phyloP scores from a whole-genome alignment of 2,797 vertebrate genomes.

The Hybognathus amarus region DNA sequence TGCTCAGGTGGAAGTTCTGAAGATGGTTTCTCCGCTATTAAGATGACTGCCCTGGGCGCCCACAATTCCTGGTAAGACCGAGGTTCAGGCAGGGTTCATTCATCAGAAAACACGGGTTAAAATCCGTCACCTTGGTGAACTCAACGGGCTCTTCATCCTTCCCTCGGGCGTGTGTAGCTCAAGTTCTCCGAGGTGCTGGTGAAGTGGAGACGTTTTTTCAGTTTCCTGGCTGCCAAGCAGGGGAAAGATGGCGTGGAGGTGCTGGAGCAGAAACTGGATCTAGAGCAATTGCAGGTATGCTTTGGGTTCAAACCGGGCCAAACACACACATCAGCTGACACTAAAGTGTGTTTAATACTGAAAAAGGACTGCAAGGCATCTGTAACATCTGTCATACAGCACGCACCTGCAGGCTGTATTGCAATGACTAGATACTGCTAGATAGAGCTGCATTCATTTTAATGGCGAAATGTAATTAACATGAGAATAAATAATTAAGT shows the following conservation, averaged over 20 bases:
- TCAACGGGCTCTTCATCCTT: slow-evolving; percentile 12
- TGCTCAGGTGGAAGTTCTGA: slow-evolving; percentile 81
- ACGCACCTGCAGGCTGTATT: neutral
- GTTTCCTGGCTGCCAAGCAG: slow-evolving; percentile 84
- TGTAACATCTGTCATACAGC: neutral
- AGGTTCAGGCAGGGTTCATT: slow-evolving; percentile 11
- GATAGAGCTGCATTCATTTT: slow-evolving; percentile 16
- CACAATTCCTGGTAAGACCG: slow-evolving; percentile 89
- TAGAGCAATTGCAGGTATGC: slow-evolving; percentile 83
- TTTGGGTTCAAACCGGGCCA: slow-evolving; percentile 19
- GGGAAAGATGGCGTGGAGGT: slow-evolving; percentile 75
- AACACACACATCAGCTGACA: slow-evolving; percentile 15
- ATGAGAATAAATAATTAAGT: slow-evolving; percentile 2
- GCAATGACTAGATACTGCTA: neutral
- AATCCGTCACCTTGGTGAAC: slow-evolving; percentile 37
- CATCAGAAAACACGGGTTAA: slow-evolving; percentile 43
- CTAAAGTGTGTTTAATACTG: neutral
- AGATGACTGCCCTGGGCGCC: slow-evolving; percentile 88
- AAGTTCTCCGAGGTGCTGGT: slow-evolving; percentile 89
- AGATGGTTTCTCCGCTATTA: slow-evolving; percentile 89
- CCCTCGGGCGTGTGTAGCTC: slow-evolving; percentile 73
- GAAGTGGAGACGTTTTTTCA: slow-evolving; percentile 89
- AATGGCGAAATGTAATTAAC: neutral
- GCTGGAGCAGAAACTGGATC: slow-evolving; percentile 83
- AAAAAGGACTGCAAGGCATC: slow-evolving; percentile 3